phyloP scores from a whole-genome alignment of 1,140 invertebrate genomes.

The Sycobia sp. region DNA sequence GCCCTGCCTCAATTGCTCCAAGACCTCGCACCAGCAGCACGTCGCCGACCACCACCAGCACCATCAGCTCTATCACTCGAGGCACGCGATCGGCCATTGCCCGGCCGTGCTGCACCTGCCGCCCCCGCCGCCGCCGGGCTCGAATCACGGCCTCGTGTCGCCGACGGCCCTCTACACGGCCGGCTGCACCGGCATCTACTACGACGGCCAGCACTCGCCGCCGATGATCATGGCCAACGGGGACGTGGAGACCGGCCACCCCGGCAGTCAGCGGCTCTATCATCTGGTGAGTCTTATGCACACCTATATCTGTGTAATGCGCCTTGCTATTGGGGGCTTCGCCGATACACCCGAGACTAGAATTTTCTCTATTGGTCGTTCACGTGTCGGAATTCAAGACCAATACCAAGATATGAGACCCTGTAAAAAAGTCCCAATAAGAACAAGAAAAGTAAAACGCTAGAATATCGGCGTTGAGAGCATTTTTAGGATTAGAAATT shows the following conservation, averaged over 20 bases:
- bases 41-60: conserved; percentile 45
- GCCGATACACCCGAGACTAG: too few relatives aligned
- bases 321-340: too few relatives aligned
- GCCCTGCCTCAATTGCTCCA: conserved; percentile 77
- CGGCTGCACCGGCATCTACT: conserved; percentile 67
- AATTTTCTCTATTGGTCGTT: too few relatives aligned
- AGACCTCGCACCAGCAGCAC: conserved; percentile 52
- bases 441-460: too few relatives aligned
- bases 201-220: conserved; percentile 64
- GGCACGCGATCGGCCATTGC: conserved; percentile 52
- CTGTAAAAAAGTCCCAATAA: too few relatives aligned
- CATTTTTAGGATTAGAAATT: too few relatives aligned
- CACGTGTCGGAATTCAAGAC: too few relatives aligned
- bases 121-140: conserved; percentile 48
- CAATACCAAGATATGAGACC: too few relatives aligned
- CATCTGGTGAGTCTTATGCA: conserved; percentile 72
- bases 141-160: conserved; percentile 53
- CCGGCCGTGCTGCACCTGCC: conserved; percentile 50
- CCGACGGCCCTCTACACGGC: conserved; percentile 54
- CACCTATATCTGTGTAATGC: too few relatives aligned
- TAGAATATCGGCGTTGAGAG: too few relatives aligned
- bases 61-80: conserved; percentile 41
- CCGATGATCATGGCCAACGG: conserved; percentile 78
- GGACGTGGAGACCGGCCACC: conserved; percentile 70
- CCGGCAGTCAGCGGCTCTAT: conserved; percentile 74